Percentiles rank a stretch among this genome's conserved stretches.
Evolutionary conservation across 1,140 invertebrate species (phyloP).

Genomic region (Platorchestia sp.): DNA sequence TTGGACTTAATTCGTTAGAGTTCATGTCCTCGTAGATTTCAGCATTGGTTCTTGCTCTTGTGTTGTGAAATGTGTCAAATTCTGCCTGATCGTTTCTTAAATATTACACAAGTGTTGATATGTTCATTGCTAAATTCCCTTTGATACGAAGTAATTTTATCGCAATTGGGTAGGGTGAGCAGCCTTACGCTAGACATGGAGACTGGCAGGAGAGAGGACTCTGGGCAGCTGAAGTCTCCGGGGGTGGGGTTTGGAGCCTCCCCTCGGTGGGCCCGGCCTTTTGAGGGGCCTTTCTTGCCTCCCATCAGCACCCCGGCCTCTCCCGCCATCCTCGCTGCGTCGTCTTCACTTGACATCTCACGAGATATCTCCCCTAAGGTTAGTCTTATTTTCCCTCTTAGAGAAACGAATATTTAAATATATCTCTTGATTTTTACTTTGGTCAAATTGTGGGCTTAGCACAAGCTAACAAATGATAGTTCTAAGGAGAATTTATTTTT

Average conservation of each 20-base stretch:
- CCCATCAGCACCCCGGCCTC: conserved; percentile 14
- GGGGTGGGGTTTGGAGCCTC: conserved; percentile 12
- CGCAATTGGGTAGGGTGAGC: neutral
- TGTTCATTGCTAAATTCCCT: neutral
- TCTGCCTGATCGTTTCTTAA: too few relatives aligned
- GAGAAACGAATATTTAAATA: neutral
- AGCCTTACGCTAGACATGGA: conserved; percentile 4
- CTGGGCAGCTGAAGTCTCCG: neutral
- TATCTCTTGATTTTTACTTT: neutral
- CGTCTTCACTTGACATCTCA: neutral
- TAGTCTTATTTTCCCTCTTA: neutral
- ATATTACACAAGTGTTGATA: too few relatives aligned
- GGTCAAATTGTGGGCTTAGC: neutral
- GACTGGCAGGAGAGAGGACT: neutral
- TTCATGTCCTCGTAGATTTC: too few relatives aligned
- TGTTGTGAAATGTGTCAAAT: too few relatives aligned
- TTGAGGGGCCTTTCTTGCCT: conserved; percentile 25
- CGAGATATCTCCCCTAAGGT: neutral
- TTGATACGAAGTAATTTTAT: neutral
- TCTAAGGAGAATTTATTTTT: neutral
- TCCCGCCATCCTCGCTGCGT: neutral
- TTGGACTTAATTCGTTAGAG: too few relatives aligned
- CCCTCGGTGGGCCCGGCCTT: conserved; percentile 15
- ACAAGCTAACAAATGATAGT: neutral
- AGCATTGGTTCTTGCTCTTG: too few relatives aligned